Base-by-base conservation (phyloP, 1,140 invertebrate genomes). In the Cotesia typhae region DNA sequence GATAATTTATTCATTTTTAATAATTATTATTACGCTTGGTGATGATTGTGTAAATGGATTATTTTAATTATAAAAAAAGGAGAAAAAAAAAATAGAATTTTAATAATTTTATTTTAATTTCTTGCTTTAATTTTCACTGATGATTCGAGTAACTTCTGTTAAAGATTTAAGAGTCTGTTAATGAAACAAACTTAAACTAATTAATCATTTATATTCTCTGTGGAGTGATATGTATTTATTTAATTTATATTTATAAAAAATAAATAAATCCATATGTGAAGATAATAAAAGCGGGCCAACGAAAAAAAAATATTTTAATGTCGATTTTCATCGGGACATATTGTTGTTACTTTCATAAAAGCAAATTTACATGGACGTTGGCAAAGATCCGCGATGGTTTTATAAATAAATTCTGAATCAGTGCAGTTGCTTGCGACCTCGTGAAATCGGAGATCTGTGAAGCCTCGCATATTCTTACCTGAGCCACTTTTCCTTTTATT, bases 401-500 rank as follows among this genome's bases (percentile, higher is more conserved):
- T 83, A 83, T 83, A 83, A 83, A 83, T 83, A 83, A 83, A 80
- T 83, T 79, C 75, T 81, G 81, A 82, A 78, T 83, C 82, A 82
- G 81, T 81, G 77, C 75, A 78, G 75, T 71, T 75, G 76, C 68
- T 59, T 67, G 57, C 72, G 51, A 71, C 60, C 47, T 68, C 64
- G 64, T 78, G 82, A 82, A 83, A 83, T 74, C 72, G 73, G 79
- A 82, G 75, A 75, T 71, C 57, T 67, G 41, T 47, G 41, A 47
- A 65, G 57, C 64, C 28, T 36, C 36, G 41, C n/a, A 28, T 38
- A 66, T 66, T 10, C 51, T 63, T 61, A 28, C 37, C 53, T 59
- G 52, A 36, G 17, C 53, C 37, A 47, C 36, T 10, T 66, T 66
- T 71, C 4, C 59, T 68, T 14, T n/a, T 14, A 14, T 55, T 65